phyloP scores from a whole-genome alignment of 2,113 vertebrate species.

The Prochilodus magdalenae region DNA sequence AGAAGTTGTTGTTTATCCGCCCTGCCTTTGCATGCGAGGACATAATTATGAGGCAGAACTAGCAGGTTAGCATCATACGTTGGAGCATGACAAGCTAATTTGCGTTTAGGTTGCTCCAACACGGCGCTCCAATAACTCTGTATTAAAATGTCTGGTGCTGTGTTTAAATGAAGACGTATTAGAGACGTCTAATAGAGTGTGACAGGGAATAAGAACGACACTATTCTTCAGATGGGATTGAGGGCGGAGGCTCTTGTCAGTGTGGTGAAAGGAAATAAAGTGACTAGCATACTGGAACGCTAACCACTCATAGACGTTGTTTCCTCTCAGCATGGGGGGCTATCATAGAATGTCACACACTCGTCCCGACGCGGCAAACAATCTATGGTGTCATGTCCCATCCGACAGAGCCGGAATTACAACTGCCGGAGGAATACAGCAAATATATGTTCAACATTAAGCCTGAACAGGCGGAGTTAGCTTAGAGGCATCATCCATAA shows the following conservation, averaged over 20 bases:
- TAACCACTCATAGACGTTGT: not conserved
- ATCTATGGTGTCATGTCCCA: slow-evolving; percentile 56
- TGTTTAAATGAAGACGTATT: not conserved
- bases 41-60: not conserved
- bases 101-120: not conserved
- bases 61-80: not conserved
- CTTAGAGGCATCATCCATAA: slow-evolving; percentile 68
- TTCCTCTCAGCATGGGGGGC: not conserved
- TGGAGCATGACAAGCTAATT: not conserved
- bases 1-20: too few species aligned
- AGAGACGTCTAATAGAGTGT: slow-evolving; percentile 29
- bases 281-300: not conserved
- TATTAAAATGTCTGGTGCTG: not conserved
- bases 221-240: not conserved
- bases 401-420: slow-evolving; percentile 58
- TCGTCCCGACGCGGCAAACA: slow-evolving; percentile 63
- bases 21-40: not conserved
- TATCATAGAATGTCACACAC: slow-evolving; percentile 6
- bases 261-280: not conserved
- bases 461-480: slow-evolving; percentile 62
- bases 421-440: slow-evolving; percentile 60
- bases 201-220: not conserved
- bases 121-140: not conserved
- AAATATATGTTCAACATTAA: slow-evolving; percentile 64
- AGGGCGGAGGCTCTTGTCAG: not conserved